Conservation (phyloP, 2,888 invertebrate species). For the Agrochola circellaris region DNA sequence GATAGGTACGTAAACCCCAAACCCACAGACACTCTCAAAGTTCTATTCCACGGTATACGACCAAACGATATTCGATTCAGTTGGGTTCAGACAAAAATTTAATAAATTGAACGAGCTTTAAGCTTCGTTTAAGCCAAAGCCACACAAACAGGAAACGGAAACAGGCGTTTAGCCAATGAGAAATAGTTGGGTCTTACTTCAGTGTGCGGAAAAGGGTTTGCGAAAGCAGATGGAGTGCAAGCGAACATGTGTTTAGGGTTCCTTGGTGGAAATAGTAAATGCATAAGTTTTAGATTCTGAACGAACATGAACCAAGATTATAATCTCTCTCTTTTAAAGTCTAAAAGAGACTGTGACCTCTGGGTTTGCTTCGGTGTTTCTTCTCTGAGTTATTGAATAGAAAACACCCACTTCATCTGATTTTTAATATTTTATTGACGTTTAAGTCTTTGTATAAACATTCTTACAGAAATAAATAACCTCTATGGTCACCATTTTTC, state of each 20-base stretch:
- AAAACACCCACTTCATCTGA: background rate
- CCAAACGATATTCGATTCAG: constrained; percentile 59
- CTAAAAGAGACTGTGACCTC: background rate
- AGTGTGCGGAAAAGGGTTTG: constrained; percentile 43
- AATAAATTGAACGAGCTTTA: constrained; percentile 56
- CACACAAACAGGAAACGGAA: constrained; percentile 64
- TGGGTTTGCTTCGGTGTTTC: background rate
- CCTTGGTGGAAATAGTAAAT: constrained; percentile 12
- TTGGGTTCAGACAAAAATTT: constrained; percentile 60
- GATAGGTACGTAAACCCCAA: background rate
- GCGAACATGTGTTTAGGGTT: constrained; percentile 39
- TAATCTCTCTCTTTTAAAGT: background rate
- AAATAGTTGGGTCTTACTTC: constrained; percentile 54
- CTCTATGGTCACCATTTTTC: background rate
- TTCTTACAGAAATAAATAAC: background rate
- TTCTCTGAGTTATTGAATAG: background rate
- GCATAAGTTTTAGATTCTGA: background rate
- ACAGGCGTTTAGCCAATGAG: constrained; percentile 60
- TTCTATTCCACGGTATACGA: background rate
- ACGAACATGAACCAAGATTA: background rate
- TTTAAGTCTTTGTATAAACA: background rate
- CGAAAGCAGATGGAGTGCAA: constrained; percentile 30
- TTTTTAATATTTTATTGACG: background rate
- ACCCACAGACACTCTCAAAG: constrained; percentile 10
- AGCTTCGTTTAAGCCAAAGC: constrained; percentile 59